Conservation (phyloP, 2,888 invertebrate species). For the Cantharis rustica region DNA sequence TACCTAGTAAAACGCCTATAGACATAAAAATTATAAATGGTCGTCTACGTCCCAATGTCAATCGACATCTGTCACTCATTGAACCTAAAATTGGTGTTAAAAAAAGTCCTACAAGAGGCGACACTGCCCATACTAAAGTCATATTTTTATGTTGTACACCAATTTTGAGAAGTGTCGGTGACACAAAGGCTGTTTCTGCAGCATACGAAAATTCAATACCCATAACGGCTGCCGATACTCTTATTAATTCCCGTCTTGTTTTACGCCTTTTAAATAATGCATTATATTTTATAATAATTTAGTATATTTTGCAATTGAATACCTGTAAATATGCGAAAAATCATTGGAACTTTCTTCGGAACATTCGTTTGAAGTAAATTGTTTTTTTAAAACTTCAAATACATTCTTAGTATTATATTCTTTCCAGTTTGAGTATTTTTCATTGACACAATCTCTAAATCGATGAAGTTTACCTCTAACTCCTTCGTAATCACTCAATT, state of each 20-base stretch:
- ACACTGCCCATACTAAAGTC: slow-evolving; percentile 95
- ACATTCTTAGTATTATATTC: slow-evolving; percentile 64
- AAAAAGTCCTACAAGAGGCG: slow-evolving; percentile 93
- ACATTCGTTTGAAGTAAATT: slow-evolving; percentile 46
- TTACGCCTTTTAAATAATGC: slow-evolving; percentile 65
- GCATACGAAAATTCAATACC: slow-evolving; percentile 98
- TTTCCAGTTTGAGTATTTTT: slow-evolving; percentile 66
- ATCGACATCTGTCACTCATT: slow-evolving; percentile 86
- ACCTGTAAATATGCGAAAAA: slow-evolving; percentile 73
- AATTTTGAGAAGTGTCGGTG: slow-evolving; percentile 90
- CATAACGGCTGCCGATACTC: slow-evolving; percentile 93
- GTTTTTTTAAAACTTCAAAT: slow-evolving; percentile 59
- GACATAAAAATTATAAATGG: slow-evolving; percentile 92
- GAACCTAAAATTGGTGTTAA: slow-evolving; percentile 92
- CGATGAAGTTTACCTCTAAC: slow-evolving; percentile 72
- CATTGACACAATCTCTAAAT: slow-evolving; percentile 67
- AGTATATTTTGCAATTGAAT: slow-evolving; percentile 25
- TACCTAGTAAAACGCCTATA: slow-evolving; percentile 86
- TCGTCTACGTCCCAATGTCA: slow-evolving; percentile 80
- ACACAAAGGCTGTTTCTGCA: slow-evolving; percentile 96
- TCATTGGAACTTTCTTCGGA: slow-evolving; percentile 56
- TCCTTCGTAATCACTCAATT: slow-evolving; percentile 81
- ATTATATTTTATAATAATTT: background rate
- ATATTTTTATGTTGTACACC: slow-evolving; percentile 91
- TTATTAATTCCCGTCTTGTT: slow-evolving; percentile 77